phyloP scores from a whole-genome alignment of 2,113 vertebrate genomes.

The Apteryx owenii region DNA sequence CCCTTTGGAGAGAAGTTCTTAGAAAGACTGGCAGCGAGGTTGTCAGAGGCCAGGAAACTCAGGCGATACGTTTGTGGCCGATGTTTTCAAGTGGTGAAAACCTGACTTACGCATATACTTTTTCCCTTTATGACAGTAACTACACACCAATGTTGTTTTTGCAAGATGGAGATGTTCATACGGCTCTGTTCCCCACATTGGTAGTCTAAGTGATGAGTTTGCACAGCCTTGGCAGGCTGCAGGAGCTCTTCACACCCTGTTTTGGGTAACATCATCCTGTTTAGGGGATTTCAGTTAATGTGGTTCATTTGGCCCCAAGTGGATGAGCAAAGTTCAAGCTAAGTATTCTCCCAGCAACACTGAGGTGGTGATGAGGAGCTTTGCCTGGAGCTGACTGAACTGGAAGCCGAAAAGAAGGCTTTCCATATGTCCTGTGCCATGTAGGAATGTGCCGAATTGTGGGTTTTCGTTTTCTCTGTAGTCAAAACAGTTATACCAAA shows the following conservation, averaged over 20 bases:
- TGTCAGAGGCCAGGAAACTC: fast-evolving
- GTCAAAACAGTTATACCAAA: background rate
- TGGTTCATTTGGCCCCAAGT: background rate
- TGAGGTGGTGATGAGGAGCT: background rate
- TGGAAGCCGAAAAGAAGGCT: background rate
- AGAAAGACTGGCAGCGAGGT: background rate
- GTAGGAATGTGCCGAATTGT: background rate
- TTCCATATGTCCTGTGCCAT: background rate
- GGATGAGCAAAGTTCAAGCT: background rate
- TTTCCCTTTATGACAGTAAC: background rate
- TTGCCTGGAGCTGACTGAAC: background rate
- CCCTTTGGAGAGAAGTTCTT: background rate
- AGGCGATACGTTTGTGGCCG: fast-evolving
- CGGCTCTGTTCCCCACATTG: background rate
- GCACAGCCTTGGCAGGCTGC: background rate
- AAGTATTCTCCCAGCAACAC: background rate
- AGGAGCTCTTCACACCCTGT: background rate
- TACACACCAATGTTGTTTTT: background rate
- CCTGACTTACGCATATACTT: fast-evolving
- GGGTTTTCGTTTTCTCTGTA: background rate
- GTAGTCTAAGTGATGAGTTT: background rate
- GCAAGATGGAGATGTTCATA: background rate
- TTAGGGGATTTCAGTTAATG: background rate
- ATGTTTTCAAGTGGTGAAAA: background rate
- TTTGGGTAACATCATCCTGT: background rate